phyloP scores from a whole-genome alignment of 2,113 vertebrate species.

The Theristicus caerulescens region DNA sequence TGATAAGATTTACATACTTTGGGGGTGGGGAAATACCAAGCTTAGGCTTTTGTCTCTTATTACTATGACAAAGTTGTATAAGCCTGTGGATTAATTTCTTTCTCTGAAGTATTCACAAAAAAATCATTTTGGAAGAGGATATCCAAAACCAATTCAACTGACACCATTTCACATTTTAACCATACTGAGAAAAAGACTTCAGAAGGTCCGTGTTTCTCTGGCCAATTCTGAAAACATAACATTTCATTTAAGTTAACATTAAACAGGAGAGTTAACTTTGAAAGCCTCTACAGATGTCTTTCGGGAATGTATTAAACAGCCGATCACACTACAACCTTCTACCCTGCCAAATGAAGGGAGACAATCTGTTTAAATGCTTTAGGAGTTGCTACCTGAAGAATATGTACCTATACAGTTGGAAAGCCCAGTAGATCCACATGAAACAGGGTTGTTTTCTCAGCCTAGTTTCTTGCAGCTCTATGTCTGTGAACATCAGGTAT shows the following conservation, averaged over 20 bases:
- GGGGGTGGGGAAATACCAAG: background rate
- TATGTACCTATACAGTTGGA: background rate
- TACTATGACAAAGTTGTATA: background rate
- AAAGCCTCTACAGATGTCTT: background rate
- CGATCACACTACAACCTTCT: background rate
- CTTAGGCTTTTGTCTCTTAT: background rate
- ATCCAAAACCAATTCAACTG: background rate
- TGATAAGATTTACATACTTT: background rate
- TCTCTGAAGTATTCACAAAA: background rate
- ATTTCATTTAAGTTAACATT: background rate
- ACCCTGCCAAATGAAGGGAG: background rate
- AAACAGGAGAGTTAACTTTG: background rate
- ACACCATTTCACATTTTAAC: background rate
- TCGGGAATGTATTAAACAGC: background rate
- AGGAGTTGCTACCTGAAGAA: background rate
- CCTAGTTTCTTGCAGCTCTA: background rate
- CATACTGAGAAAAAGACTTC: background rate
- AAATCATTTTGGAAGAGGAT: background rate
- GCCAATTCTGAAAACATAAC: background rate
- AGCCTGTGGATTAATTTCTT: background rate
- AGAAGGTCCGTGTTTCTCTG: background rate
- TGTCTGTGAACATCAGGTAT: background rate
- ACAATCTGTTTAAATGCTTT: background rate
- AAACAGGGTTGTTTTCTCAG: background rate
- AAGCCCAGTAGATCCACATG: fast-evolving